A percentile compares a stretch with the other conserved stretches of the same genome.
Conservation (phyloP, 1,140 invertebrate genomes). For the Bombus waltoni region DNA sequence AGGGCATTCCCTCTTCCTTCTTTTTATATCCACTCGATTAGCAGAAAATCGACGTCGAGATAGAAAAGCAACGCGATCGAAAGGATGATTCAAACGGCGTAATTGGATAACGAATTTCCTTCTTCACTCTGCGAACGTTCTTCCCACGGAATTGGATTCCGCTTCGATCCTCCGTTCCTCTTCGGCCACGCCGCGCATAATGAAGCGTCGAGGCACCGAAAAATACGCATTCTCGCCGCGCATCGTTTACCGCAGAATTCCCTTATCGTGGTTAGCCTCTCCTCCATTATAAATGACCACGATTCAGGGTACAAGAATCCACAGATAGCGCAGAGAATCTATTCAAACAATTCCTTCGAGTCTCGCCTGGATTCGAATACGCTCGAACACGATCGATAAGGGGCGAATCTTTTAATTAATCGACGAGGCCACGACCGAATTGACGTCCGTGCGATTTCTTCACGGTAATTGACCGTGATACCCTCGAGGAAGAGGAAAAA, state of each 20-base stretch:
- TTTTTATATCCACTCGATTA: background rate
- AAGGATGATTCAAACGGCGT: background rate
- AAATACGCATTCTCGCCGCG: slow-evolving; percentile 59
- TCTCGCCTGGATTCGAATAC: background rate
- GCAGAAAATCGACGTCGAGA: background rate
- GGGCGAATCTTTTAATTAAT: slow-evolving; percentile 9
- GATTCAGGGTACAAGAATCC: slow-evolving; percentile 44
- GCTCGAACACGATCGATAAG: background rate
- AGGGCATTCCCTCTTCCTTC: background rate
- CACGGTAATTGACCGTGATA: slow-evolving; percentile 36
- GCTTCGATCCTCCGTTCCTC: slow-evolving; percentile 27
- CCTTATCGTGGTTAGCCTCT: slow-evolving; percentile 56
- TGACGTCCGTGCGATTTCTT: slow-evolving; percentile 1
- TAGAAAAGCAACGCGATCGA: background rate
- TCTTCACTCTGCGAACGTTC: background rate
- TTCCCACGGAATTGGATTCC: slow-evolving; percentile 52
- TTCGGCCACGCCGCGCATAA: slow-evolving; percentile 30
- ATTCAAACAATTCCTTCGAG: slow-evolving; percentile 28
- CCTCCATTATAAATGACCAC: slow-evolving; percentile 54
- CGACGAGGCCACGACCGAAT: background rate
- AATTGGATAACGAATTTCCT: slow-evolving; percentile 23
- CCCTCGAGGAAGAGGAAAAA: background rate
- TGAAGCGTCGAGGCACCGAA: slow-evolving; percentile 48
- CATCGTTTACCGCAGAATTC: slow-evolving; percentile 56
- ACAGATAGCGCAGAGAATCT: slow-evolving; percentile 22